Evolutionary conservation across 2,888 invertebrate species (phyloP).

Genomic region (Leistus spinibarbis): DNA sequence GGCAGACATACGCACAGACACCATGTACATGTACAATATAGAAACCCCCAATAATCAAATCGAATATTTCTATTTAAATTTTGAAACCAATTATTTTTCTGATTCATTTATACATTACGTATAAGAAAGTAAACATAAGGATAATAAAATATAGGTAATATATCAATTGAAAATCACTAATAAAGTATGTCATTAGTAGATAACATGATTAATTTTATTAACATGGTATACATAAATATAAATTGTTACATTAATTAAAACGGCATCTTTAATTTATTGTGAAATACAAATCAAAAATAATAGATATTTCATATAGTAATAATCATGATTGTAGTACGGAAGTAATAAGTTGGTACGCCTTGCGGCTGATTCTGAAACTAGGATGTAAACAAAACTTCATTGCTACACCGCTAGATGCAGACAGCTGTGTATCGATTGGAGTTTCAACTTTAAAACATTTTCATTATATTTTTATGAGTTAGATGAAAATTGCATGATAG

Average conservation of each 20-base stretch:
- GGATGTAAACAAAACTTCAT: not conserved
- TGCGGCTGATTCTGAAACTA: conserved; percentile 16
- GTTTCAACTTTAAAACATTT: not conserved
- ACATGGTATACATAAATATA: not conserved
- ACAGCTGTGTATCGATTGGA: conserved; percentile 26
- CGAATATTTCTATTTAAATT: too few relatives aligned
- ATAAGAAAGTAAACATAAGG: too few relatives aligned
- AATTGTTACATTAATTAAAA: not conserved
- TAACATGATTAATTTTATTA: not conserved
- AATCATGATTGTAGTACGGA: not conserved
- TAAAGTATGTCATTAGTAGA: not conserved
- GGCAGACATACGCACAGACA: too few relatives aligned
- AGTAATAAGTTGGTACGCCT: conserved; percentile 4
- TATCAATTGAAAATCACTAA: too few relatives aligned
- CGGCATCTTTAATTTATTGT: not conserved
- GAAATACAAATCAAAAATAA: not conserved
- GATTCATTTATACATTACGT: too few relatives aligned
- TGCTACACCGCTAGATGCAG: conserved; percentile 20
- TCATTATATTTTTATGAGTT: not conserved
- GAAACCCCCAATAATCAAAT: too few relatives aligned
- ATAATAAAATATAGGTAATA: too few relatives aligned
- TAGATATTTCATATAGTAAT: not conserved
- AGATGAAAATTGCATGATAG: not conserved
- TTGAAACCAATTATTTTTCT: too few relatives aligned
- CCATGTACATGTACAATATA: too few relatives aligned